phyloP scores from a whole-genome alignment of 2,797 vertebrate species.

The Microhierax caerulescens region DNA sequence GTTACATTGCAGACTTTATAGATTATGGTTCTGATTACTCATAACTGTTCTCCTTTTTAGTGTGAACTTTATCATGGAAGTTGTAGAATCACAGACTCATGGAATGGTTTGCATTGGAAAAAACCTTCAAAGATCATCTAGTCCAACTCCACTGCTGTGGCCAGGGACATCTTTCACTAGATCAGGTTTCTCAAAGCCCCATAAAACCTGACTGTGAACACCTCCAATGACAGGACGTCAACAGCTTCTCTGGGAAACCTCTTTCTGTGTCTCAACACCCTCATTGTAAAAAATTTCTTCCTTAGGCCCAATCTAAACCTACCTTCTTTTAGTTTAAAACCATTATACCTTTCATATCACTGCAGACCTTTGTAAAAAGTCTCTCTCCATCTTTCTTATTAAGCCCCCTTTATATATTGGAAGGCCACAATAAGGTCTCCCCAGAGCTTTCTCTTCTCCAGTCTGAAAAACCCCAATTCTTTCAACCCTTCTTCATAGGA shows the following conservation, averaged over 20 bases:
- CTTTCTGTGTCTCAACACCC: background rate
- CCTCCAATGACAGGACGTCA: background rate
- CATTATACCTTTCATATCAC: background rate
- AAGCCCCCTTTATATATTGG: rapidly evolving
- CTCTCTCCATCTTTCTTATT: background rate
- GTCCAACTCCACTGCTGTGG: background rate
- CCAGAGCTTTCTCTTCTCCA: background rate
- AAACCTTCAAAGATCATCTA: background rate
- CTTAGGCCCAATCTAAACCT: background rate
- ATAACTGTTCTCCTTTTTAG: background rate
- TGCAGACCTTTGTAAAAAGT: background rate
- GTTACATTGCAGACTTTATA: background rate
- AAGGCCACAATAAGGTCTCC: background rate
- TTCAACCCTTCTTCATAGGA: background rate
- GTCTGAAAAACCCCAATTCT: background rate
- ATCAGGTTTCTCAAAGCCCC: background rate
- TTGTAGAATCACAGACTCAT: background rate
- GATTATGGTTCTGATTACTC: background rate
- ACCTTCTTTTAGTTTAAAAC: background rate
- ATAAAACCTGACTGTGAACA: background rate
- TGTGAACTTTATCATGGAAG: background rate
- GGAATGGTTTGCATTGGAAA: background rate
- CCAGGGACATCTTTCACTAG: background rate
- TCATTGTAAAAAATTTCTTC: background rate
- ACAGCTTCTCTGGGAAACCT: background rate